Evolutionary conservation across 2,113 vertebrate species (phyloP).

Genomic region (Callocephalon fimbriatum): DNA sequence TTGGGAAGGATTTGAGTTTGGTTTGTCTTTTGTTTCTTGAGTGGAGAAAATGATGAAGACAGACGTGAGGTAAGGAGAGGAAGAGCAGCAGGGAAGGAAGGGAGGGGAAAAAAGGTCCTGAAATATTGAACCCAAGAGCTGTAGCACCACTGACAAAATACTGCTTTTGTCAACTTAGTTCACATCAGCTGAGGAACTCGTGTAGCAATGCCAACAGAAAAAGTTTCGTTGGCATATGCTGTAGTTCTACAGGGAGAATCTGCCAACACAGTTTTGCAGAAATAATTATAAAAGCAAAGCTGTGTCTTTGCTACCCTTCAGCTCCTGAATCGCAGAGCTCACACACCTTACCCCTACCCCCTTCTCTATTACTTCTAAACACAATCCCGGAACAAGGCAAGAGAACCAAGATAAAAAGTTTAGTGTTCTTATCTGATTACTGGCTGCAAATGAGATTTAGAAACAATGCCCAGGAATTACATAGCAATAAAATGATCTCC

Average conservation of each 20-base stretch:
- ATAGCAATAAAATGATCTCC: not conserved
- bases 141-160: not conserved
- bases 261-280: constrained; percentile 8
- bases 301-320: not conserved
- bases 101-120: not conserved
- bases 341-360: not conserved
- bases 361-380: not conserved
- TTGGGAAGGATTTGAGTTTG: rapidly evolving
- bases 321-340: not conserved
- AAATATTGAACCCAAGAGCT: not conserved
- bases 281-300: not conserved
- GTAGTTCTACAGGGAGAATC: constrained; percentile 17
- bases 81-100: not conserved
- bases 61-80: not conserved
- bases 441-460: not conserved
- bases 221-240: constrained; percentile 47
- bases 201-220: not conserved
- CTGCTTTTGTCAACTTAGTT: constrained; percentile 56
- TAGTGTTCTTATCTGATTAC: not conserved
- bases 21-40: not conserved
- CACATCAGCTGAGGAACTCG: not conserved
- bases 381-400: not conserved
- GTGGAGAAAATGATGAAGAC: not conserved
- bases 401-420: not conserved
- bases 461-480: not conserved